phyloP scores from a whole-genome alignment of 2,797 vertebrate genomes.

The Rousettus madagascariensis region DNA sequence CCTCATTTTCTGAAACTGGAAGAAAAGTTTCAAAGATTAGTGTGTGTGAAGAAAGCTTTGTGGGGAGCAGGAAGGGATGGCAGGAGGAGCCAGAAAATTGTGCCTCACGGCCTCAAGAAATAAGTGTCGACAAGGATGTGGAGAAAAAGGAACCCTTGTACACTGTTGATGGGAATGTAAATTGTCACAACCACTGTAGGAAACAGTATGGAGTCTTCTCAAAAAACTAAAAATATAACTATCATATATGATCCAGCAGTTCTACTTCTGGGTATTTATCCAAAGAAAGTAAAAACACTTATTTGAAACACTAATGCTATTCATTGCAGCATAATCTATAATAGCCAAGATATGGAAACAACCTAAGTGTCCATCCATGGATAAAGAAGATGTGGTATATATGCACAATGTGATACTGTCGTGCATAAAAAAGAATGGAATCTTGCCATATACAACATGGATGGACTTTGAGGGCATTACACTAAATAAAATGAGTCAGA shows the following conservation, averaged over 20 bases:
- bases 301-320: neutral
- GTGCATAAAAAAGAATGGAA: neutral
- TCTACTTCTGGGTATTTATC: neutral
- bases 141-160: neutral
- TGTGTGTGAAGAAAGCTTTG: neutral
- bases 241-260: neutral
- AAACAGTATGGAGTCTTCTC: neutral
- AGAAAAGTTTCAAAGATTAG: neutral
- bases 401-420: neutral
- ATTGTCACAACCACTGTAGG: neutral
- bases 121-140: neutral
- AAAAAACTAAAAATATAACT: neutral
- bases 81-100: neutral
- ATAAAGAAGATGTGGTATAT: neutral
- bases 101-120: neutral
- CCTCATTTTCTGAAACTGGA: neutral
- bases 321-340: neutral
- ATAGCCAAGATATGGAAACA: neutral
- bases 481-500: neutral
- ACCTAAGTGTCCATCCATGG: neutral
- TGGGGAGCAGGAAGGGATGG: neutral
- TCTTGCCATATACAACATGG: neutral
- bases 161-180: neutral
- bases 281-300: neutral
- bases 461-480: neutral